Percentiles rank a stretch among this genome's conserved stretches.
phyloP scores from a whole-genome alignment of 1,140 invertebrate genomes.

The Drosophila paulistorum region DNA sequence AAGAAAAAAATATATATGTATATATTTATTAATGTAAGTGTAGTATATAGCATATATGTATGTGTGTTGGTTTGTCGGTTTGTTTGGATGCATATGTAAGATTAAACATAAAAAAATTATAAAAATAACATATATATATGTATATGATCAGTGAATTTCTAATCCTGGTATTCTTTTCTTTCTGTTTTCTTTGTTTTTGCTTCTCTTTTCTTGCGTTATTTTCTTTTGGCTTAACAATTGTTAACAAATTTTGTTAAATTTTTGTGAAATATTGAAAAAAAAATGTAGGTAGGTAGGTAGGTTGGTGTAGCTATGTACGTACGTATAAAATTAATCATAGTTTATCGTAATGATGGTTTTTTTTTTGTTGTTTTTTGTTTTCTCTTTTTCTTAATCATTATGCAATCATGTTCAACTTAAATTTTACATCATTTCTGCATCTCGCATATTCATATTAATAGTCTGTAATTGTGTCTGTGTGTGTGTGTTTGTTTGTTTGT shows the following conservation, averaged over 20 bases:
- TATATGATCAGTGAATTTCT: background rate
- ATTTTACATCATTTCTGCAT: background rate
- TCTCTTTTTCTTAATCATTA: background rate
- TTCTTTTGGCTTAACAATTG: conserved; percentile 1
- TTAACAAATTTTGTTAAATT: conserved; percentile 10
- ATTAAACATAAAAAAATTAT: conserved; percentile 9
- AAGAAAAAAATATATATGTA: conserved; percentile 4
- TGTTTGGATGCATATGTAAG: conserved; percentile 11
- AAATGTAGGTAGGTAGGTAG: background rate
- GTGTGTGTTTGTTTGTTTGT: background rate
- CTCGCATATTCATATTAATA: conserved; percentile 1
- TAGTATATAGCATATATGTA: conserved; percentile 23
- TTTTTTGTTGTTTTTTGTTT: no score
- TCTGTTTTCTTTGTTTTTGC: conserved; percentile 21
- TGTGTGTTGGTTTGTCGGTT: conserved; percentile 7
- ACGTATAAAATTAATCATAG: conserved; percentile 10
- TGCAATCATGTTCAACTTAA: conserved; percentile 4
- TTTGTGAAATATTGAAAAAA: conserved; percentile 2
- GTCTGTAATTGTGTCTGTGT: background rate
- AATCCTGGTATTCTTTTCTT: conserved; percentile 14
- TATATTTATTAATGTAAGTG: conserved; percentile 7
- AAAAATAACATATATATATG: background rate
- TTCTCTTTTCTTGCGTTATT: conserved; percentile 1
- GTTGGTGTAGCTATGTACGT: conserved; percentile 5
- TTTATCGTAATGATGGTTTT: background rate